Evolutionary conservation across 2,113 vertebrate species (phyloP).

Genomic region (Zosterops hypoxanthus): DNA sequence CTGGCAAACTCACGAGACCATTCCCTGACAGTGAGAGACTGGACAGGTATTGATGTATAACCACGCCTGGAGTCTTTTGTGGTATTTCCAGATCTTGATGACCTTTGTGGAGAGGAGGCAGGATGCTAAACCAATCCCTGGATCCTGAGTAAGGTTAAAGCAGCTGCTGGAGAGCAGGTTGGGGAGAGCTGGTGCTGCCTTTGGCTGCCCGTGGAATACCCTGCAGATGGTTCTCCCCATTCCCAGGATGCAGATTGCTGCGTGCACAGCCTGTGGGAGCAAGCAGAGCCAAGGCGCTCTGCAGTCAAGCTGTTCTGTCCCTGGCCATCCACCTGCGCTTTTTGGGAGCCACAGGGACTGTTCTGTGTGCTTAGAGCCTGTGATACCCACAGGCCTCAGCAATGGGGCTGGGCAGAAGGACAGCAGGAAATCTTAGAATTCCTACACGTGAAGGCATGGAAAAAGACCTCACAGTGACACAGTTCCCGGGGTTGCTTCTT

Average conservation of each 20-base stretch:
- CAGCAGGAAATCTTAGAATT: background rate
- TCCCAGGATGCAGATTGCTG: background rate
- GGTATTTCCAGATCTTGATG: background rate
- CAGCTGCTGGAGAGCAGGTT: background rate
- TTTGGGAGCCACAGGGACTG: background rate
- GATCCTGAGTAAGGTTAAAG: fast-evolving
- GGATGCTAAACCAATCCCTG: fast-evolving
- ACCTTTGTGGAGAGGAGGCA: background rate
- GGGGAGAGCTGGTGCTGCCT: background rate
- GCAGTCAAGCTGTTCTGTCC: background rate
- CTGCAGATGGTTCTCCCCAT: background rate
- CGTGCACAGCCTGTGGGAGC: background rate
- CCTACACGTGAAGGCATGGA: fast-evolving
- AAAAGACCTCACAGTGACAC: background rate
- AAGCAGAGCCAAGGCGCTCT: background rate
- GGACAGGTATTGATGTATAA: background rate
- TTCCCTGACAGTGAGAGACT: background rate
- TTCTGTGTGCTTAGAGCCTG: background rate
- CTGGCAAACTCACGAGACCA: background rate
- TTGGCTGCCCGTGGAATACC: background rate
- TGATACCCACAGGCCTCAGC: background rate
- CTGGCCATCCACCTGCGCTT: background rate
- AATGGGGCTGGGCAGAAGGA: background rate
- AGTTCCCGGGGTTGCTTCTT: background rate
- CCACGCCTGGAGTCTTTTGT: background rate